Base-by-base conservation (phyloP, 2,797 vertebrate genomes). In the Arremon brunneinucha region DNA sequence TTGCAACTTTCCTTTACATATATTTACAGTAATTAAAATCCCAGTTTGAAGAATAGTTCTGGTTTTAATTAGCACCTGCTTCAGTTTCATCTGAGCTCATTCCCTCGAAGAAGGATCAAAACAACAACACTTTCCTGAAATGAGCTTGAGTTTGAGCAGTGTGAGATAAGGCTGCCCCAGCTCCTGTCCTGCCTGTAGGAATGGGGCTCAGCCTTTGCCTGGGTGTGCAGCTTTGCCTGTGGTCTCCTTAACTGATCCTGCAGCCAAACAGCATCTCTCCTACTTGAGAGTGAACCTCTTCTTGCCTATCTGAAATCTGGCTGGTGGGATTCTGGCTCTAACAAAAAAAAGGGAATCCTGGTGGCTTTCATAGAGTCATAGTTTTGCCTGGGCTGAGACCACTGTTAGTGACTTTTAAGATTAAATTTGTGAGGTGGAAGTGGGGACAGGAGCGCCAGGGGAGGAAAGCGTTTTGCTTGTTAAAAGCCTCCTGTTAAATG, bases 11-110 rank as follows among this genome's bases (percentile, higher is more conserved):
- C 41, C 60, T 78, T 93, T 84, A 95, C 89, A 90, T 96, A 79
- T 91, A 95, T 95, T 93, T 93, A 94, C 64, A 37, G 83, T 95
- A 93, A 97, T 97, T 97, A 97, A 93, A 96, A 91, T 70, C 71
- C 76, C 71, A 64, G 92, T 92, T 87, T 68, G 93, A 94, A 91
- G 56, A 85, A 87, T 57, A 87, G 81, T 77, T 78, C 39, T 60
- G 82, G 78, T 90, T 95, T 97, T 91, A 96, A 97, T 97, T 97
- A 97, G 89, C 95, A 91, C 94, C 89, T 96, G 96, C 93, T 97
- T 96, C 87, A 52, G 84, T 98, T 97, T 96, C 96, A 83, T 91
- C 92, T 92, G 82, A 74, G 83, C 83, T 92, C 91, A 92, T 90
- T 93, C 49, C 32, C 79, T 81, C 3, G 0, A 87, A 96, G 89